Evolutionary conservation across 2,888 invertebrate genomes (phyloP), one percentile per base, ranked within the genome.

Genomic region (Acleris holmiana): DNA sequence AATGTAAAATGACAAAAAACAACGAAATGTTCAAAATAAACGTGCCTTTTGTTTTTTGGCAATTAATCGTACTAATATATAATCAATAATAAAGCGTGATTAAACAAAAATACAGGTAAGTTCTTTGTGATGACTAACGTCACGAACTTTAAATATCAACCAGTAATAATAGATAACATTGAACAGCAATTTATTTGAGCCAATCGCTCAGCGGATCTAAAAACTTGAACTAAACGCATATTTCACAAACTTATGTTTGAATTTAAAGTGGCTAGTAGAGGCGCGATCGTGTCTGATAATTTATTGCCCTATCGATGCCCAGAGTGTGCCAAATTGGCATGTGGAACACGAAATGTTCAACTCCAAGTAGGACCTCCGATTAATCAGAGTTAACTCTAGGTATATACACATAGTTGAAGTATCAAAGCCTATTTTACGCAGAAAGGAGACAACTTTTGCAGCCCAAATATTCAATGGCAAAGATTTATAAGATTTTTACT

Each of bases 281-380:
- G 54, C 54, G 21, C 41, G 54, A 35, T 51, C 57, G 19, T 50
- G 55, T 57, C 47, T 13, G 46, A 47, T 40, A 53, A 63, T 63
- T 57, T 63, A 58, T 53, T 40, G 18, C n/a, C 25, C 58, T 46
- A 63, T 57, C 57, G 17, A 58, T 47, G 57, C 56, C 18, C 47
- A 25, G 51, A 63, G 51, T 47, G 51, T 63, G 63, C 63, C 63
- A 63, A 63, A 58, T 46, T 63, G 57, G 57, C 63, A 40, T 50
- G 21, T 50, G 62, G 19, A 56, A 50, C 19, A 41, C 25, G 60
- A 21, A 18, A 15, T 48, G 13, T 29, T 25, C 35, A 56, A 56
- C 19, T 56, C 25, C 2, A 29, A 56, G 29, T 21, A 17, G 19
- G 13, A 41, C 54, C 41, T 35, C 19, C 35, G 21, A 54, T 54